Evolutionary conservation across 2,888 invertebrate species (phyloP).

Genomic region (Bruchidius siliquastri): DNA sequence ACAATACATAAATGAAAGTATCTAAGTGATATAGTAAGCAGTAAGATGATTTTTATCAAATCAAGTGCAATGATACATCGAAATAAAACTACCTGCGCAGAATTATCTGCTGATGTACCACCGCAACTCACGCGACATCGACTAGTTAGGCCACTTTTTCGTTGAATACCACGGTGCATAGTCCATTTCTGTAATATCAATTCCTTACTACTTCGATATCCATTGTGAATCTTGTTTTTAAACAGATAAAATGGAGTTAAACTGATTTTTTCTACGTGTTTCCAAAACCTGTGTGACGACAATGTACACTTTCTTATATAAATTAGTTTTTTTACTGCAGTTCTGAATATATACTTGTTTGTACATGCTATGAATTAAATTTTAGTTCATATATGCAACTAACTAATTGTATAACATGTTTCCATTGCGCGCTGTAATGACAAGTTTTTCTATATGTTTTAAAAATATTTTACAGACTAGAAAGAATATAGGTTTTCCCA

Average conservation of each 20-base stretch:
- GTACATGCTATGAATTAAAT: too few relatives aligned
- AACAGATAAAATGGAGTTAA: not conserved
- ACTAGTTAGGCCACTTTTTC: constrained; percentile 60
- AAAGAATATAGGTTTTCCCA: too few relatives aligned
- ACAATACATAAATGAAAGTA: not conserved
- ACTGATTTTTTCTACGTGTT: not conserved
- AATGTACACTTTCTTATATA: too few relatives aligned
- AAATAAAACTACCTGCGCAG: constrained; percentile 51
- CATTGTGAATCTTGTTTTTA: too few relatives aligned
- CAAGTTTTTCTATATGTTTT: too few relatives aligned
- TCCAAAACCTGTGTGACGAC: too few relatives aligned
- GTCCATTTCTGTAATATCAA: constrained; percentile 67
- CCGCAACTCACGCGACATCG: constrained; percentile 45
- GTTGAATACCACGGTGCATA: constrained; percentile 73
- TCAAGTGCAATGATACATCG: constrained; percentile 22
- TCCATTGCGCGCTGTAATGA: too few relatives aligned
- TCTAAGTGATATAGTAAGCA: constrained; percentile 2
- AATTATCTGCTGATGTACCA: constrained; percentile 33
- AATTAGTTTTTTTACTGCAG: too few relatives aligned
- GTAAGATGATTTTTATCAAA: constrained; percentile 9
- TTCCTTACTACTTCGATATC: not conserved
- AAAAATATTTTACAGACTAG: too few relatives aligned
- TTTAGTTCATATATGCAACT: too few relatives aligned
- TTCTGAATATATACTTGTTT: too few relatives aligned
- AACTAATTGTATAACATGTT: too few relatives aligned